phyloP scores from a whole-genome alignment of 2,888 invertebrate species.

The Campaea margaritaria region DNA sequence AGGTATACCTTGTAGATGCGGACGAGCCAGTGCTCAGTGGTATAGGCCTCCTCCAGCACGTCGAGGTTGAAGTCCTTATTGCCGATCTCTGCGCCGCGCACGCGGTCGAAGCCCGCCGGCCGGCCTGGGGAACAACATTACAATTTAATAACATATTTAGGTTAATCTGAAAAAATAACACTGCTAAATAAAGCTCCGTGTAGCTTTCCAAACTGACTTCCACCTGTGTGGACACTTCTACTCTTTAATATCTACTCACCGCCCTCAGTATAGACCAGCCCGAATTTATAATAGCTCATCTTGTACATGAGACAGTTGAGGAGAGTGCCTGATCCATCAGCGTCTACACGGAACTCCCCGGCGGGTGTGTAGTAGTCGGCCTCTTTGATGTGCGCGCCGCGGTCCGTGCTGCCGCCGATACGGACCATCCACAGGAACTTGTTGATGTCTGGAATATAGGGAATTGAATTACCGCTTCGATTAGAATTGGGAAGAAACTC shows the following conservation, averaged over 20 bases:
- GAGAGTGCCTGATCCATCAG: constrained; percentile 95
- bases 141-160: too few relatives aligned
- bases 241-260: constrained; percentile 77
- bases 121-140: constrained; percentile 85
- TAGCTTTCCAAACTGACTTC: too few relatives aligned
- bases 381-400: constrained; percentile 97
- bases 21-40: constrained; percentile 99
- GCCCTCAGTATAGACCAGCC: constrained; percentile 97
- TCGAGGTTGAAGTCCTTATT: constrained; percentile 99
- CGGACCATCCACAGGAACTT: constrained; percentile 99
- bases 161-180: too few relatives aligned
- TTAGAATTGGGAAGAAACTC: too few relatives aligned
- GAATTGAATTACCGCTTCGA: not conserved
- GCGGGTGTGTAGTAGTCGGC: constrained; percentile 97
- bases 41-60: constrained; percentile 99
- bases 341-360: constrained; percentile 98
- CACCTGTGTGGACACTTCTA: too few relatives aligned
- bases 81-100: constrained; percentile 98
- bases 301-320: constrained; percentile 99
- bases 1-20: constrained; percentile 92
- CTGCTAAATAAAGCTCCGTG: too few relatives aligned
- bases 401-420: constrained; percentile 97
- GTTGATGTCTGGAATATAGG: constrained; percentile 92
- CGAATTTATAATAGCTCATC: constrained; percentile 99
- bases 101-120: constrained; percentile 98